phyloP scores from a whole-genome alignment of 2,113 vertebrate genomes.

The Amia ocellicauda region DNA sequence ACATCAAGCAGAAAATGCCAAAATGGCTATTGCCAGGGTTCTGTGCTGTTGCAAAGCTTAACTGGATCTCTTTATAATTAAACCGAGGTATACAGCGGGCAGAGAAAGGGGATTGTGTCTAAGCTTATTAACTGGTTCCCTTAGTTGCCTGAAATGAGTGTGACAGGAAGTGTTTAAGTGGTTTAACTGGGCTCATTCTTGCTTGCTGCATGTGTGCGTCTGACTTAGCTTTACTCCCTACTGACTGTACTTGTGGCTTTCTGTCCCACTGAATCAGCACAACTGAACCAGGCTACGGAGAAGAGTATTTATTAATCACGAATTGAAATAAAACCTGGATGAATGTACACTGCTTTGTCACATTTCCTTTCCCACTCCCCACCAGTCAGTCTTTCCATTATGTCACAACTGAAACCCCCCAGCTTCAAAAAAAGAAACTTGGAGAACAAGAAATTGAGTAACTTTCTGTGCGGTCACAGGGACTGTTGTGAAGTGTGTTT shows the following conservation, averaged over 20 bases:
- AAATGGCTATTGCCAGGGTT: neutral
- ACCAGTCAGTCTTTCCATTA: no score
- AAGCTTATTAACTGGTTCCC: constrained; percentile 29
- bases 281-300: neutral
- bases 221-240: neutral
- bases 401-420: no score
- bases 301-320: no score
- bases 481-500: no score
- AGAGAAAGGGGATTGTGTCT: constrained; percentile 22
- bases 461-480: no score
- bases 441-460: no score
- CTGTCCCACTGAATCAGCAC: neutral
- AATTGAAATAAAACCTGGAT: no score
- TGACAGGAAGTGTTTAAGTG: constrained; percentile 20
- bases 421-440: no score
- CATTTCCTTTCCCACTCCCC: no score
- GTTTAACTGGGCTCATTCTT: constrained; percentile 14
- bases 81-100: neutral
- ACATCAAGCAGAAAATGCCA: neutral
- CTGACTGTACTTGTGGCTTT: neutral
- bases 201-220: neutral
- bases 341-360: no score
- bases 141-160: constrained; percentile 10
- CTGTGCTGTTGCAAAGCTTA: neutral
- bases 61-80: constrained; percentile 1